A percentile compares a stretch with the other conserved stretches of the same genome.
These are phyloP conservation scores for Merodon equestris DNA, from an alignment of 2,888 invertebrate species.

Conservation along the genomic window DNA sequence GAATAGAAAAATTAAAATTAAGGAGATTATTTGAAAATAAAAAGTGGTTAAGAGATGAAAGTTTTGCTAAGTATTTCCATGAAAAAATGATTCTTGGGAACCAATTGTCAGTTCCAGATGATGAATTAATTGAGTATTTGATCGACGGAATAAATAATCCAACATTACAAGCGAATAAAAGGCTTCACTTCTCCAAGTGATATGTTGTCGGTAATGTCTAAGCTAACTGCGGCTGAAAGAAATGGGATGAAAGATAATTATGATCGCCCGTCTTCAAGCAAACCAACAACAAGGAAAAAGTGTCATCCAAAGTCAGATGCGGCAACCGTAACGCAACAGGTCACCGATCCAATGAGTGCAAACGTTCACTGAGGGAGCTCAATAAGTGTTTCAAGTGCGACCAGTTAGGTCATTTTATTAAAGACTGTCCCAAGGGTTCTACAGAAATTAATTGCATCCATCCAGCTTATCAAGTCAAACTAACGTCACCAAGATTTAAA, in stretches of 20 bases:
- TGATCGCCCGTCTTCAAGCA: no score
- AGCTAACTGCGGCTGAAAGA: slow-evolving; percentile 1
- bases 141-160: slow-evolving; percentile 52
- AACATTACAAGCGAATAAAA: slow-evolving; percentile 4
- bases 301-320: no score
- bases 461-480: slow-evolving; percentile 15
- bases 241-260: no score
- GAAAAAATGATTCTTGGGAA: slow-evolving; percentile 62
- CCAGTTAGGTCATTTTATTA: slow-evolving; percentile 17
- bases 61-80: slow-evolving; percentile 58
- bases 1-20: slow-evolving; percentile 35
- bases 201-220: slow-evolving; percentile 2
- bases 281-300: no score
- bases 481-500: slow-evolving; percentile 1
- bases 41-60: slow-evolving; percentile 58
- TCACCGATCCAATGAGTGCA: slow-evolving; percentile 14
- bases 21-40: slow-evolving; percentile 43
- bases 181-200: neutral
- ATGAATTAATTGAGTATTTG: slow-evolving; percentile 68
- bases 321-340: neutral
- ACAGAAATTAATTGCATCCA: slow-evolving; percentile 16
- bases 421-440: slow-evolving; percentile 11
- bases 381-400: slow-evolving; percentile 14
- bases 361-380: slow-evolving; percentile 14
- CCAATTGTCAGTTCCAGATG: slow-evolving; percentile 65